Evolutionary conservation across 2,888 invertebrate genomes (phyloP).

Genomic region (Drosophila emarginata): DNA sequence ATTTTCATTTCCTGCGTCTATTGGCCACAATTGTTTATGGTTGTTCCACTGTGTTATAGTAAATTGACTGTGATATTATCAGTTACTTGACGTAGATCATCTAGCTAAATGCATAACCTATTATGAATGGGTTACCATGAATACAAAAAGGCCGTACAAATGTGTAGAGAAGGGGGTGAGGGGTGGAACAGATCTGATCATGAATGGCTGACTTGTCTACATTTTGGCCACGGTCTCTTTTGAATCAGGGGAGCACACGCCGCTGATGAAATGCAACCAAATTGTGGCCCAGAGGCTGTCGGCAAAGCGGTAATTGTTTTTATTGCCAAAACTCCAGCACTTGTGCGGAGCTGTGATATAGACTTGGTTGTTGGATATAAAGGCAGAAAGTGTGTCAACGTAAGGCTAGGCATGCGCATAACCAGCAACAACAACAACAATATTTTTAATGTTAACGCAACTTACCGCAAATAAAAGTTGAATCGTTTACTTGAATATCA

Average conservation of each 20-base stretch:
- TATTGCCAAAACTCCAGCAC: conserved; percentile 56
- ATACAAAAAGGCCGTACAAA: neutral
- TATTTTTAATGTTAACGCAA: conserved; percentile 39
- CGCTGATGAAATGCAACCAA: conserved; percentile 64
- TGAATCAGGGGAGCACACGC: conserved; percentile 39
- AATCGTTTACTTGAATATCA: conserved; percentile 24
- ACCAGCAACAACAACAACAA: conserved; percentile 17
- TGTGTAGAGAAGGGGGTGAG: neutral
- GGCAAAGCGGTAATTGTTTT: conserved; percentile 65
- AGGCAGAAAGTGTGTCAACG: conserved; percentile 72
- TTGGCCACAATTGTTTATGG: neutral
- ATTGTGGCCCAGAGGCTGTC: conserved; percentile 10
- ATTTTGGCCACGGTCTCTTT: conserved; percentile 11
- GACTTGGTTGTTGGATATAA: conserved; percentile 27
- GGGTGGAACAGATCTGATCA: conserved; percentile 18
- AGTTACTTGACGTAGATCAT: neutral
- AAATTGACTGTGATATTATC: neutral
- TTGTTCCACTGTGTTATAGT: neutral
- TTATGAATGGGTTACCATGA: neutral
- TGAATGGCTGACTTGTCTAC: conserved; percentile 27
- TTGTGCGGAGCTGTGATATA: conserved; percentile 16
- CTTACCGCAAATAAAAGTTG: conserved; percentile 59
- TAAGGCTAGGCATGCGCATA: conserved; percentile 67
- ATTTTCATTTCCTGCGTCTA: neutral
- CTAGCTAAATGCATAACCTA: conserved; percentile 2